phyloP scores from a whole-genome alignment of 2,113 vertebrate genomes.

The Sinocyclocheilus maitianheensis region DNA sequence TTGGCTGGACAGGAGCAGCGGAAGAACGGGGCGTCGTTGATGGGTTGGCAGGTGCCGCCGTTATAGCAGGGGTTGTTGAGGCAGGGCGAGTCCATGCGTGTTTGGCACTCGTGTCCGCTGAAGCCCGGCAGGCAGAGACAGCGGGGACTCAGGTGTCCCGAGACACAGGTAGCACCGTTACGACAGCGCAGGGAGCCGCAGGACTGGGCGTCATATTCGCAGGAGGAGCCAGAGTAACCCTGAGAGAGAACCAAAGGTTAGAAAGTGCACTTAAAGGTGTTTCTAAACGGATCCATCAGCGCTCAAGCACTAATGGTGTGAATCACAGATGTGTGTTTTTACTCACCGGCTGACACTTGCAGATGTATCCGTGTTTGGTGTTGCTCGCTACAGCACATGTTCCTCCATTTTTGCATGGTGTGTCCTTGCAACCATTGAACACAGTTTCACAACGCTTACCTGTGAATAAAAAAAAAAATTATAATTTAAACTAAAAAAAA shows the following conservation, averaged over 20 bases:
- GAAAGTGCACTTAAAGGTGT: no score
- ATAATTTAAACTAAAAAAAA: not conserved
- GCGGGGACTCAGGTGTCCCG: conserved; percentile 81
- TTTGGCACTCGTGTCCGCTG: conserved; percentile 88
- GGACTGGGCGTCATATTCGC: conserved; percentile 86
- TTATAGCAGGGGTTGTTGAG: conserved; percentile 90
- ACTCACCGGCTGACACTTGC: conserved; percentile 91
- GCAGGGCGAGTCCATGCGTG: conserved; percentile 85
- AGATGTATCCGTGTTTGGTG: conserved; percentile 92
- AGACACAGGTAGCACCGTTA: conserved; percentile 89
- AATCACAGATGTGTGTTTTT: not conserved
- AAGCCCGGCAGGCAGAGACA: conserved; percentile 83
- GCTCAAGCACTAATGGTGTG: no score
- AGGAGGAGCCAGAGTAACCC: conserved; percentile 91
- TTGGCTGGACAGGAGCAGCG: conserved; percentile 86
- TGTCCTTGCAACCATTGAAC: conserved; percentile 88
- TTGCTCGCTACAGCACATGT: conserved; percentile 91
- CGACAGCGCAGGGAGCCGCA: conserved; percentile 87
- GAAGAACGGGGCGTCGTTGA: conserved; percentile 81
- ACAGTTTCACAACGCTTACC: conserved; percentile 89
- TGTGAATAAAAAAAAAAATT: conserved; percentile 58
- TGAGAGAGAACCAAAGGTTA: conserved; percentile 52
- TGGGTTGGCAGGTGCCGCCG: conserved; percentile 86
- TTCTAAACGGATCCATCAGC: no score
- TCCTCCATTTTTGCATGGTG: conserved; percentile 88